Conservation (phyloP, 2,888 invertebrate genomes). For the Heliconius ismenius region DNA sequence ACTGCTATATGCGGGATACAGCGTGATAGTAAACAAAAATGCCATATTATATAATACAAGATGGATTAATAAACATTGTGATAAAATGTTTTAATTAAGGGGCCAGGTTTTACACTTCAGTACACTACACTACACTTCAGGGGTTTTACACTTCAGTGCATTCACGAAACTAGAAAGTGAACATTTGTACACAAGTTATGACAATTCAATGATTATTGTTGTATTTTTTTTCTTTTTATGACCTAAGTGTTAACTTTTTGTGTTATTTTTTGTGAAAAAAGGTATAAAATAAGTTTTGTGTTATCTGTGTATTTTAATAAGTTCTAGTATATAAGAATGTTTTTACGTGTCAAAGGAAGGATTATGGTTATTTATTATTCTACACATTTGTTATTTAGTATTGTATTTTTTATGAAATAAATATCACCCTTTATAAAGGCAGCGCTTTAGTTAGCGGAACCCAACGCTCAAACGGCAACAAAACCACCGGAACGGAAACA, state of each 20-base stretch:
- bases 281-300: conserved; percentile 3
- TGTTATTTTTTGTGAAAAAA: conserved; percentile 8
- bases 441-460: too few relatives aligned
- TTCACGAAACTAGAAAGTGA: conserved; percentile 32
- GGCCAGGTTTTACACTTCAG: conserved; percentile 25
- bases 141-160: conserved; percentile 28
- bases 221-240: conserved; percentile 1
- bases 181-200: not conserved
- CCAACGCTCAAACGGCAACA: too few relatives aligned
- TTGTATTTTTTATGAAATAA: too few relatives aligned
- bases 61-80: not conserved
- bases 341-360: not conserved
- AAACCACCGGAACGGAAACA: too few relatives aligned
- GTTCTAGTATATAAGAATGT: not conserved
- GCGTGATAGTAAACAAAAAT: not conserved
- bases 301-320: conserved; percentile 1
- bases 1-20: not conserved
- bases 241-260: not conserved
- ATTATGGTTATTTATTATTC: not conserved
- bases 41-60: not conserved
- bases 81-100: not conserved
- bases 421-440: too few relatives aligned
- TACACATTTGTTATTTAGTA: too few relatives aligned
- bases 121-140: not conserved
- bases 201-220: conserved; percentile 6